phyloP scores from a whole-genome alignment of 2,888 invertebrate genomes.

The Sialis lutaria region DNA sequence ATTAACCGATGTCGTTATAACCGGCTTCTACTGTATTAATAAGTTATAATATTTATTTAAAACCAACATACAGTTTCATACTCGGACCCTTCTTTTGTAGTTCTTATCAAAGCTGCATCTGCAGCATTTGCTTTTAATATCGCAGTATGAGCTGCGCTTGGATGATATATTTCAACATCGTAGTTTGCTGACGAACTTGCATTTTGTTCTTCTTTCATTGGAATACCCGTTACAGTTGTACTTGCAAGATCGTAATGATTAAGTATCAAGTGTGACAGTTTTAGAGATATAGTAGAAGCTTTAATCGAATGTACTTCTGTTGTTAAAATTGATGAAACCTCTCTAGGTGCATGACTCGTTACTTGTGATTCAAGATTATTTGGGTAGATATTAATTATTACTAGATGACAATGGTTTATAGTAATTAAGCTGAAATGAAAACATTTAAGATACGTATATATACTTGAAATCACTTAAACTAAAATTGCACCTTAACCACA shows the following conservation, averaged over 20 bases:
- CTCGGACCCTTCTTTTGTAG: constrained; percentile 53
- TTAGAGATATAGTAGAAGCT: constrained; percentile 54
- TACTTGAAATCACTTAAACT: neutral
- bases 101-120: constrained; percentile 44
- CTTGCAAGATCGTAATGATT: constrained; percentile 83
- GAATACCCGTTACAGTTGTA: constrained; percentile 95
- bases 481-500: no score
- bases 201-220: constrained; percentile 99
- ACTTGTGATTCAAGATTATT: constrained; percentile 63
- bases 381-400: constrained; percentile 78
- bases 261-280: constrained; percentile 57
- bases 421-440: constrained; percentile 40
- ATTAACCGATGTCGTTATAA: no score
- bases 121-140: constrained; percentile 45
- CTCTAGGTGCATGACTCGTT: constrained; percentile 48
- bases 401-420: constrained; percentile 77
- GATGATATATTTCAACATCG: constrained; percentile 93
- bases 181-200: constrained; percentile 96
- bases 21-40: no score
- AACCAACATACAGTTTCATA: constrained; percentile 45
- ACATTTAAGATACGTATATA: neutral
- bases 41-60: no score
- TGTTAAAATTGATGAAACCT: constrained; percentile 54
- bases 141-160: constrained; percentile 67
- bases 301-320: constrained; percentile 68